Percentiles rank a stretch among this genome's conserved stretches.
Conservation (phyloP, 2,888 invertebrate species). For the Lissonota sp. region DNA sequence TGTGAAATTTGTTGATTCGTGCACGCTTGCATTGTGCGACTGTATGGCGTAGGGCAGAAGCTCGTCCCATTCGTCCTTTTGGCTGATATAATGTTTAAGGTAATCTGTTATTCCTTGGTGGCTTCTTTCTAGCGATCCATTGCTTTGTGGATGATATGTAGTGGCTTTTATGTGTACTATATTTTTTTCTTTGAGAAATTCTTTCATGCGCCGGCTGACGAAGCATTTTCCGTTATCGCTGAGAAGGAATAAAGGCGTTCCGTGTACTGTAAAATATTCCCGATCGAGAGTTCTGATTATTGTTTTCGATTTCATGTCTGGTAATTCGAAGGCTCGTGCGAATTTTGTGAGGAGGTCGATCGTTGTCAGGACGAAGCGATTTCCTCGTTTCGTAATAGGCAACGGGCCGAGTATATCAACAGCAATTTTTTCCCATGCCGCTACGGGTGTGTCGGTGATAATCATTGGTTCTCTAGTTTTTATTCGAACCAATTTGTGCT, state of each 20-base stretch:
- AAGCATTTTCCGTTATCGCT: constrained; percentile 12
- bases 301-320: constrained; percentile 3
- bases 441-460: constrained; percentile 63
- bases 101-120: constrained; percentile 75
- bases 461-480: constrained; percentile 59
- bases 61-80: constrained; percentile 75
- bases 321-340: neutral
- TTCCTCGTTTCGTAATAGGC: constrained; percentile 53
- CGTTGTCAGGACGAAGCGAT: constrained; percentile 34
- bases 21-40: constrained; percentile 71
- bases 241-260: neutral
- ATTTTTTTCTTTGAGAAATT: constrained; percentile 72
- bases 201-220: neutral
- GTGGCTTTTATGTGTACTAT: constrained; percentile 74
- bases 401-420: constrained; percentile 67
- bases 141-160: constrained; percentile 74
- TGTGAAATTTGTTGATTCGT: constrained; percentile 72
- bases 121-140: constrained; percentile 75
- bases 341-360: constrained; percentile 22
- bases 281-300: neutral
- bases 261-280: neutral
- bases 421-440: constrained; percentile 59
- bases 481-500: constrained; percentile 62
- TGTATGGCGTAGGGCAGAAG: constrained; percentile 73
- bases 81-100: constrained; percentile 73